phyloP scores from a whole-genome alignment of 2,888 invertebrate genomes.

The Eupeodes luniger region DNA sequence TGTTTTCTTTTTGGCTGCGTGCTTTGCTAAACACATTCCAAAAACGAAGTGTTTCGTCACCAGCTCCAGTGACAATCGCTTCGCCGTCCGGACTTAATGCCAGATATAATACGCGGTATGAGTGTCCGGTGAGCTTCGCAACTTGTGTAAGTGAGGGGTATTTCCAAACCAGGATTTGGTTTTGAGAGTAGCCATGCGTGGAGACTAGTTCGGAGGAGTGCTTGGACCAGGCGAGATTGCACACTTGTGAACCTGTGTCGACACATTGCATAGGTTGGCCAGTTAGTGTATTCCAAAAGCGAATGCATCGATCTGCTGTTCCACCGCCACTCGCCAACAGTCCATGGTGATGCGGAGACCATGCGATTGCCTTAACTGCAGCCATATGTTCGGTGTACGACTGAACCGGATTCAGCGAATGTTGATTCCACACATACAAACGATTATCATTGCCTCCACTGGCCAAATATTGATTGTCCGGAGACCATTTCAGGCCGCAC shows the following conservation, averaged over 20 bases:
- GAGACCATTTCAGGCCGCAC: constrained; percentile 99
- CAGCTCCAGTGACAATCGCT: constrained; percentile 99
- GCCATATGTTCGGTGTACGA: constrained; percentile 98
- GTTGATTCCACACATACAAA: constrained; percentile 88
- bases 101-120: constrained; percentile 96
- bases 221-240: constrained; percentile 99
- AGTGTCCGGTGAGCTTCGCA: constrained; percentile 98
- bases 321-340: constrained; percentile 98
- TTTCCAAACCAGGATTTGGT: constrained; percentile 99
- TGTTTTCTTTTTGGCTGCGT: constrained; percentile 95
- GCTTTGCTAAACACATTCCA: constrained; percentile 99
- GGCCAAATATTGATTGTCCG: constrained; percentile 98
- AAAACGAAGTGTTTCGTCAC: constrained; percentile 98
- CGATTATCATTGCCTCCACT: constrained; percentile 97
- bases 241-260: constrained; percentile 98
- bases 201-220: constrained; percentile 98
- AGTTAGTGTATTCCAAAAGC: constrained; percentile 99
- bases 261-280: constrained; percentile 99
- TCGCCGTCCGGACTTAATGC: constrained; percentile 99
- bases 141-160: constrained; percentile 98
- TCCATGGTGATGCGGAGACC: constrained; percentile 99
- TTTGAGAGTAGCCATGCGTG: constrained; percentile 99
- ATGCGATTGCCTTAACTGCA: constrained; percentile 99
- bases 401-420: constrained; percentile 94
- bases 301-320: constrained; percentile 98